These are phyloP conservation scores for Pedetes capensis DNA, from an alignment of 2,113 vertebrate genomes.

Conservation along the genomic window DNA sequence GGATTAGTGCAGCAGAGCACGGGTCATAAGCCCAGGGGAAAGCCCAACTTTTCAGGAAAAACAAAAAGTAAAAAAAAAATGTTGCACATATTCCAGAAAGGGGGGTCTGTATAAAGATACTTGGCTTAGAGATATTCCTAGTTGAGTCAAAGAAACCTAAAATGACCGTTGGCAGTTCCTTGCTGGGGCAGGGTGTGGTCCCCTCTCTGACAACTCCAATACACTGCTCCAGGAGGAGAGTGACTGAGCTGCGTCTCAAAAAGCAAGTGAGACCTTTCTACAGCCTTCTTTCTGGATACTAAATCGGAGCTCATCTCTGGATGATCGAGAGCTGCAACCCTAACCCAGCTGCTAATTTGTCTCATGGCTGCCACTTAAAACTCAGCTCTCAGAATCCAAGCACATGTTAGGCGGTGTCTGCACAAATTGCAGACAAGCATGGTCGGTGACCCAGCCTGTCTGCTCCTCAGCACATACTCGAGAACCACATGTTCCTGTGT, in stretches of 20 bases:
- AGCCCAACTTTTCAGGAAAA: constrained; percentile 67
- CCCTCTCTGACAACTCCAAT: constrained; percentile 77
- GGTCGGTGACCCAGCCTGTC: too few relatives aligned
- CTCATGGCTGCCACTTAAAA: neutral
- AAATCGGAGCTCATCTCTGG: neutral
- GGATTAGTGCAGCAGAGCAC: constrained; percentile 42
- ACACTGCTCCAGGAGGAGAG: constrained; percentile 74
- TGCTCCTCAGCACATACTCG: fast-evolving
- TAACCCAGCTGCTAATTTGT: neutral
- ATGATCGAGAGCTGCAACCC: neutral
- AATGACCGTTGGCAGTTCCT: constrained; percentile 77
- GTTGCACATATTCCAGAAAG: constrained; percentile 59
- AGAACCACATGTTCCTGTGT: fast-evolving
- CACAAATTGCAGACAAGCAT: fast-evolving
- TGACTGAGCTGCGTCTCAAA: constrained; percentile 60
- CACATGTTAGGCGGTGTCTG: neutral
- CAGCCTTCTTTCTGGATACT: neutral
- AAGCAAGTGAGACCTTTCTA: constrained; percentile 33
- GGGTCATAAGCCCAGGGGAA: constrained; percentile 16
- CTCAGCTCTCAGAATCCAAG: neutral
- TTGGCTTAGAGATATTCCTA: constrained; percentile 70
- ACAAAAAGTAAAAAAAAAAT: neutral
- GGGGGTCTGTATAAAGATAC: constrained; percentile 37
- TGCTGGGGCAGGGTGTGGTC: constrained; percentile 76
- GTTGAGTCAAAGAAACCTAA: constrained; percentile 75